Percentiles rank a stretch among this genome's conserved stretches.
Evolutionary conservation across 2,888 invertebrate genomes (phyloP).

Genomic region (Carabus problematicus): DNA sequence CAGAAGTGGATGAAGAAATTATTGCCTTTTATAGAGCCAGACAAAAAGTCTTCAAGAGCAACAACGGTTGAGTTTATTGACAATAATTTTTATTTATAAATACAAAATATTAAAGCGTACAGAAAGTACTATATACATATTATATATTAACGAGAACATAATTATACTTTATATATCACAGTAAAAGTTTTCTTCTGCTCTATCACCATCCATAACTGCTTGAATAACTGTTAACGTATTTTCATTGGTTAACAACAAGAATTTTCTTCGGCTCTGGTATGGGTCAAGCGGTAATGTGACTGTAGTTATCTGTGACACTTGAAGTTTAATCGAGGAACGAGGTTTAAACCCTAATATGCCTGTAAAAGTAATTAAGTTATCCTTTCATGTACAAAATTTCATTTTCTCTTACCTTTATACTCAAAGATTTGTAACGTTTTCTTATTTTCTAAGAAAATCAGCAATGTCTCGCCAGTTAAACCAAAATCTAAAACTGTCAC

Average conservation of each 20-base stretch:
- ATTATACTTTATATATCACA: constrained; percentile 48
- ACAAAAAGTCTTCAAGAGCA: neutral
- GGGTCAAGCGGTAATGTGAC: constrained; percentile 52
- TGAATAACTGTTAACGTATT: constrained; percentile 57
- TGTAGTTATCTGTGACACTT: constrained; percentile 54
- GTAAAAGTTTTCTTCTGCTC: constrained; percentile 51
- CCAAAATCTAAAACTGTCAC: constrained; percentile 57
- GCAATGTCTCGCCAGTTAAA: constrained; percentile 60
- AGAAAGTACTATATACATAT: constrained; percentile 26
- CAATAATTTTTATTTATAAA: constrained; percentile 43
- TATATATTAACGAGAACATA: constrained; percentile 20
- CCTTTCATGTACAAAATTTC: neutral
- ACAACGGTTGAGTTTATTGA: too few relatives aligned
- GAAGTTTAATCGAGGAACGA: constrained; percentile 54
- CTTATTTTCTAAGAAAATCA: constrained; percentile 60
- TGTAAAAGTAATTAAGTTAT: constrained; percentile 46
- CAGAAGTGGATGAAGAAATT: constrained; percentile 62
- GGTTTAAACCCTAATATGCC: constrained; percentile 60
- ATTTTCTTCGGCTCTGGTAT: constrained; percentile 50
- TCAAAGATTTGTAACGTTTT: constrained; percentile 58
- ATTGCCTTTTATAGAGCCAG: constrained; percentile 59
- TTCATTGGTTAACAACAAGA: constrained; percentile 55
- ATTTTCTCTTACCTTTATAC: constrained; percentile 57
- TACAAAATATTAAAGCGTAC: constrained; percentile 14
- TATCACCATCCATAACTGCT: constrained; percentile 60